phyloP scores from a whole-genome alignment of 1,140 invertebrate genomes.

The Oncopeltus fasciatus region DNA sequence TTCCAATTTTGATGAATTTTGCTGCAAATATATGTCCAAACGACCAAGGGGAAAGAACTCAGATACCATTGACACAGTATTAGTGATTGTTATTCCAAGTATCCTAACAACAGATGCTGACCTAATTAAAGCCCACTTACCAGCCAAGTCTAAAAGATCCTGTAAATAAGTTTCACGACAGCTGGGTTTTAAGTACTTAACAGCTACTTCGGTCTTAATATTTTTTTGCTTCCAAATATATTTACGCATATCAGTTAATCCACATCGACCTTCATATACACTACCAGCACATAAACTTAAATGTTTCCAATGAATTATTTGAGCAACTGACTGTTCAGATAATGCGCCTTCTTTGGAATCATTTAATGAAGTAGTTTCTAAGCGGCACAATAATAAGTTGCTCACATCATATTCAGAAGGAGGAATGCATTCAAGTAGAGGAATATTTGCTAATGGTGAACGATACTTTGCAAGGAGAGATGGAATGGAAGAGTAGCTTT shows the following conservation, averaged over 20 bases:
- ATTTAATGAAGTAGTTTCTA: neutral
- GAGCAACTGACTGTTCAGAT: neutral
- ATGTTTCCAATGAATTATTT: neutral
- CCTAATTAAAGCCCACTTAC: slow-evolving; percentile 57
- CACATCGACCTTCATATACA: slow-evolving; percentile 40
- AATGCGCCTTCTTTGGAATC: neutral
- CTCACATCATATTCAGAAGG: slow-evolving; percentile 67
- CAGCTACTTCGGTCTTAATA: slow-evolving; percentile 43
- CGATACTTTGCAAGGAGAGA: slow-evolving; percentile 45
- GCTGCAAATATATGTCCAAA: slow-evolving; percentile 54
- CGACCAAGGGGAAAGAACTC: slow-evolving; percentile 65
- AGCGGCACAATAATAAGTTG: neutral
- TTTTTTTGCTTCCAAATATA: slow-evolving; percentile 46
- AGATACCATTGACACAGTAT: slow-evolving; percentile 60
- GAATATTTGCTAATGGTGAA: slow-evolving; percentile 39
- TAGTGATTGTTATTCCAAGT: slow-evolving; percentile 58
- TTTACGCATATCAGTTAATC: slow-evolving; percentile 44
- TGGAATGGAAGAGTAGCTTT: slow-evolving; percentile 42
- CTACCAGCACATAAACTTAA: slow-evolving; percentile 33
- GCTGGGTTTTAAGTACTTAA: slow-evolving; percentile 57
- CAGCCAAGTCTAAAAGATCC: slow-evolving; percentile 60
- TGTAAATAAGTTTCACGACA: slow-evolving; percentile 38
- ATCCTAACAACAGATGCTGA: slow-evolving; percentile 54
- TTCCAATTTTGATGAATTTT: slow-evolving; percentile 39
- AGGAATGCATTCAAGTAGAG: slow-evolving; percentile 57